Evolutionary conservation across 35 echinoderm and acorn worm genomes (phyloP).

Genomic region (Ophiothrix spiculata): DNA sequence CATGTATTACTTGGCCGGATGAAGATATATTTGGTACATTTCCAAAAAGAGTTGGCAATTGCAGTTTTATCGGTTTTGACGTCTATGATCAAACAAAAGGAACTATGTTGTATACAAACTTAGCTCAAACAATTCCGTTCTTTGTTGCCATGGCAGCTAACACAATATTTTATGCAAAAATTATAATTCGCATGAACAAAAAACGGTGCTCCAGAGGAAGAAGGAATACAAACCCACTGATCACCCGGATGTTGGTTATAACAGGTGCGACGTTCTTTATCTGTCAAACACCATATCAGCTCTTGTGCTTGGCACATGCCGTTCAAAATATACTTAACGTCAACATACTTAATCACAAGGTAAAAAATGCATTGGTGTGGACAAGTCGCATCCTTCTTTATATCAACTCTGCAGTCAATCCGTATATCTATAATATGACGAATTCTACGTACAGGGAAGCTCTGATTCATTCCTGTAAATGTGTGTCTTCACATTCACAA

Average conservation of each 20-base stretch:
- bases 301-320: not conserved
- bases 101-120: too few species aligned
- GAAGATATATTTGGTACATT: not conserved
- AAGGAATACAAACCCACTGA: too few species aligned
- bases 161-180: too few species aligned
- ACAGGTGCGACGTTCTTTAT: not conserved
- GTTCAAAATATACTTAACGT: not conserved
- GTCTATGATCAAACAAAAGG: too few species aligned
- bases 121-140: too few species aligned
- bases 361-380: not conserved
- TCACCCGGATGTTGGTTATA: not conserved
- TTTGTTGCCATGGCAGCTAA: too few species aligned
- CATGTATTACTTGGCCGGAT: not conserved
- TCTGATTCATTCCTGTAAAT: too few species aligned
- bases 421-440: slow-evolving; percentile 73
- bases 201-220: too few species aligned
- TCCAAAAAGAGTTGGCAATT: not conserved
- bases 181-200: too few species aligned
- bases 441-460: slow-evolving; percentile 40
- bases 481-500: too few species aligned
- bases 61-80: not conserved
- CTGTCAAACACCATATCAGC: not conserved
- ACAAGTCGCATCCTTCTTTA: slow-evolving; percentile 54
- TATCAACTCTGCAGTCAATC: slow-evolving; percentile 80
- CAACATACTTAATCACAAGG: not conserved